phyloP scores from a whole-genome alignment of 2,888 invertebrate species.

The Pantelozetes paolii region DNA sequence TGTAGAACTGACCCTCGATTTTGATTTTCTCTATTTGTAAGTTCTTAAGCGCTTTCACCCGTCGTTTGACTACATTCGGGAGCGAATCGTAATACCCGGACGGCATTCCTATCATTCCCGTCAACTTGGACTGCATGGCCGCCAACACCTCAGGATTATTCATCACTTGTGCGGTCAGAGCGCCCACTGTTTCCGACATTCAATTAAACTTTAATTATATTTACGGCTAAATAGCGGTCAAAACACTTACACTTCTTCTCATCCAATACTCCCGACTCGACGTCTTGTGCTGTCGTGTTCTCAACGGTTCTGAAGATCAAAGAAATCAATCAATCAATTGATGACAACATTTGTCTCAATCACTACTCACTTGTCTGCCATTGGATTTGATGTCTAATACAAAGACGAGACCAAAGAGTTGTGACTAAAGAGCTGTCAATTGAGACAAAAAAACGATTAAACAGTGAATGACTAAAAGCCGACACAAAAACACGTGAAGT shows the following conservation, averaged over 20 bases:
- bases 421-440: neutral
- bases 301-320: neutral
- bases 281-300: neutral
- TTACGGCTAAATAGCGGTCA: neutral
- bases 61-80: conserved; percentile 70
- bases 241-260: conserved; percentile 13
- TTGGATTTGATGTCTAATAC: neutral
- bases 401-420: neutral
- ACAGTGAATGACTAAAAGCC: neutral
- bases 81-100: conserved; percentile 50
- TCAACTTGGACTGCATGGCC: conserved; percentile 37
- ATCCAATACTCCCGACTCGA: conserved; percentile 18
- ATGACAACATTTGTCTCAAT: neutral
- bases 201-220: neutral
- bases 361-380: neutral
- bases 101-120: conserved; percentile 40
- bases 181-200: neutral
- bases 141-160: conserved; percentile 40
- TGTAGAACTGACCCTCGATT: conserved; percentile 86
- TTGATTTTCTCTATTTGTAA: conserved; percentile 77
- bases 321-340: neutral
- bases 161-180: conserved; percentile 37
- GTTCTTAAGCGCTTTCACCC: conserved; percentile 78
- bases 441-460: neutral
- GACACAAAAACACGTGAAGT: neutral